Conservation (phyloP, 2,797 vertebrate species). For the Galagoides demidoff region DNA sequence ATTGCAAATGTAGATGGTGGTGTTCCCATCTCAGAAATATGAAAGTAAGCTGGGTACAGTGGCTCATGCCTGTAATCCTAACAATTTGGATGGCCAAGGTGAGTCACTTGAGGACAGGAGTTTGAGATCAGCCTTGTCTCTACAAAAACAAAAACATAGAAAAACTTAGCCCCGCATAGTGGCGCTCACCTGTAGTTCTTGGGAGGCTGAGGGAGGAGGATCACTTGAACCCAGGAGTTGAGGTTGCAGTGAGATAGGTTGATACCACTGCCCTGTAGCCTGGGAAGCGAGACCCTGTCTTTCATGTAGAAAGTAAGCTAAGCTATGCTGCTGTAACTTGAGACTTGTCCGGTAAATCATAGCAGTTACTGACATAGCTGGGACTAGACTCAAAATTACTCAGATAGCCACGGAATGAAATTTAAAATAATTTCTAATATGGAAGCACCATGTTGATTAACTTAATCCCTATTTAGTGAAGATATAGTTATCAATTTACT, state of each 20-base stretch:
- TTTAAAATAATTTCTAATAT: conserved; percentile 29
- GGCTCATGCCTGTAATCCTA: not conserved
- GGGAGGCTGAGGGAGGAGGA: not conserved
- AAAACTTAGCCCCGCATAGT: not conserved
- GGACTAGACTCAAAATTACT: conserved; percentile 5
- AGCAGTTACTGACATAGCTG: not conserved
- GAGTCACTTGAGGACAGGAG: not conserved
- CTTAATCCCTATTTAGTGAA: conserved; percentile 40
- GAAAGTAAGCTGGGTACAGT: not conserved
- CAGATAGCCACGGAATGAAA: not conserved
- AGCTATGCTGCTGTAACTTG: not conserved
- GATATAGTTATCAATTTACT: not conserved
- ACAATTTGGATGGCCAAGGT: not conserved
- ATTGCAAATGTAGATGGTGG: not conserved
- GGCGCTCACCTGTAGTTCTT: not conserved
- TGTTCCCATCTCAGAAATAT: not conserved
- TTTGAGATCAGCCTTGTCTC: not conserved
- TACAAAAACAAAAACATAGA: not conserved
- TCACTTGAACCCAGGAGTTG: not conserved
- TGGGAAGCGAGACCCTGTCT: not conserved
- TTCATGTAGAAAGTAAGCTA: not conserved
- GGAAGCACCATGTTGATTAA: not conserved
- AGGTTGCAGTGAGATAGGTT: not conserved
- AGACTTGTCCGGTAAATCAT: not conserved
- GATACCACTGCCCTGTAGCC: not conserved